These are phyloP conservation scores for Cybosia mesomella DNA, from an alignment of 2,888 invertebrate genomes.

Conservation along the genomic window DNA sequence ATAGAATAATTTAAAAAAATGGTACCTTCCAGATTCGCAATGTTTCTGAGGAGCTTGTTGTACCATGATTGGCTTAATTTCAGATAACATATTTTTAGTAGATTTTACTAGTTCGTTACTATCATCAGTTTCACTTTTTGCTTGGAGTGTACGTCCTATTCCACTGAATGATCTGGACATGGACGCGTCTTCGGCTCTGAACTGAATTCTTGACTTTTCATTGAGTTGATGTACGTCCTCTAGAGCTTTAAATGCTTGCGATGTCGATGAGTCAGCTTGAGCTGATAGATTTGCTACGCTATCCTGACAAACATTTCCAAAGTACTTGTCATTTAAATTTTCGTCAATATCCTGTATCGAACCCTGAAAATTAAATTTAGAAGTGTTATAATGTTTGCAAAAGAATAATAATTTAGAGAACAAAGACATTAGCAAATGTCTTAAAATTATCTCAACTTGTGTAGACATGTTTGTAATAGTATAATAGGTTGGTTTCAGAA, in stretches of 20 bases:
- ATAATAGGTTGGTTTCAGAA: no score
- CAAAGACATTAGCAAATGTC: no score
- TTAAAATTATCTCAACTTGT: no score
- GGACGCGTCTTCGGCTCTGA: background rate
- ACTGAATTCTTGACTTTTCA: background rate
- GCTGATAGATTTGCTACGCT: background rate
- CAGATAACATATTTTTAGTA: background rate
- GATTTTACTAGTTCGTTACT: background rate
- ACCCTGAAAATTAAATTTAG: conserved; percentile 53
- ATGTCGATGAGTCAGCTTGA: background rate
- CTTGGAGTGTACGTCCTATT: background rate
- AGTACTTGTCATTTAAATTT: background rate
- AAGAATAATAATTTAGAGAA: conserved; percentile 6
- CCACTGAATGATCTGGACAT: background rate
- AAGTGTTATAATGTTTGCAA: no score
- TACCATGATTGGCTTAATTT: background rate
- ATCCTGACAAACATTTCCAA: background rate
- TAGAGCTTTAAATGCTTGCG: background rate
- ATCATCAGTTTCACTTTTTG: background rate
- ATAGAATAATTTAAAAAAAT: background rate
- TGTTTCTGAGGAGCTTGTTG: background rate
- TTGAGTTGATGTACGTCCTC: background rate
- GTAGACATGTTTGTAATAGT: no score
- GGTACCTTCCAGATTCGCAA: conserved; percentile 15
- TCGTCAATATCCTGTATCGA: conserved; percentile 61